Conservation (phyloP, 2,113 vertebrate species). For the Rhegmatorhina hoffmannsi region DNA sequence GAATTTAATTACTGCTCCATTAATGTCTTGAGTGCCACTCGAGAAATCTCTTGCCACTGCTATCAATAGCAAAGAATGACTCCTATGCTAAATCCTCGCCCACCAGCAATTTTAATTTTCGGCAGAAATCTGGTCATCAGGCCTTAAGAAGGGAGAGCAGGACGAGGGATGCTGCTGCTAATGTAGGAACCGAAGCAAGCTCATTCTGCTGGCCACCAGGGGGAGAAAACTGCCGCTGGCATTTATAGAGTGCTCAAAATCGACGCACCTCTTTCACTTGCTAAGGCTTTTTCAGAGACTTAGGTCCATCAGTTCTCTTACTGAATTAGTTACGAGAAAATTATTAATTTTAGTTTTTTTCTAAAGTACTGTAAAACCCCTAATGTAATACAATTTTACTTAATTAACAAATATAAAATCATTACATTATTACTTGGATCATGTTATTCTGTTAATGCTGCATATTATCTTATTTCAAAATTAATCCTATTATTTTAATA, state of each 20-base stretch:
- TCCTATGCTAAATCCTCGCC: neutral
- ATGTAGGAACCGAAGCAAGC: neutral
- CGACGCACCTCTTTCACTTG: fast-evolving
- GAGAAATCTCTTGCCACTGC: neutral
- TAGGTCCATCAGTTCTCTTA: neutral
- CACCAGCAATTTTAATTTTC: neutral
- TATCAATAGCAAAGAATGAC: neutral
- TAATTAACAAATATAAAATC: neutral
- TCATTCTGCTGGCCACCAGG: neutral
- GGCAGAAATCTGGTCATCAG: neutral
- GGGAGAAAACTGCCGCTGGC: neutral
- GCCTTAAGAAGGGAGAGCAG: fast-evolving
- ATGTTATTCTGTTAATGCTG: neutral
- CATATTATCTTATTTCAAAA: neutral
- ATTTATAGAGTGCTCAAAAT: fast-evolving
- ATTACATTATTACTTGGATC: neutral
- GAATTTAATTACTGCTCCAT: neutral
- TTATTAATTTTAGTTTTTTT: neutral
- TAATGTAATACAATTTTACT: neutral
- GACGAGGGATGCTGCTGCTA: neutral
- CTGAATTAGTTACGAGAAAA: neutral
- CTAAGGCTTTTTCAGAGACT: neutral
- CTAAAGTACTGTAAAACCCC: neutral
- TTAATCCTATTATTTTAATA: neutral
- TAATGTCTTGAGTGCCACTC: neutral